A percentile compares a stretch with the other conserved stretches of the same genome.
phyloP scores from a whole-genome alignment of 2,888 invertebrate species.

The Dryomyza anilis region DNA sequence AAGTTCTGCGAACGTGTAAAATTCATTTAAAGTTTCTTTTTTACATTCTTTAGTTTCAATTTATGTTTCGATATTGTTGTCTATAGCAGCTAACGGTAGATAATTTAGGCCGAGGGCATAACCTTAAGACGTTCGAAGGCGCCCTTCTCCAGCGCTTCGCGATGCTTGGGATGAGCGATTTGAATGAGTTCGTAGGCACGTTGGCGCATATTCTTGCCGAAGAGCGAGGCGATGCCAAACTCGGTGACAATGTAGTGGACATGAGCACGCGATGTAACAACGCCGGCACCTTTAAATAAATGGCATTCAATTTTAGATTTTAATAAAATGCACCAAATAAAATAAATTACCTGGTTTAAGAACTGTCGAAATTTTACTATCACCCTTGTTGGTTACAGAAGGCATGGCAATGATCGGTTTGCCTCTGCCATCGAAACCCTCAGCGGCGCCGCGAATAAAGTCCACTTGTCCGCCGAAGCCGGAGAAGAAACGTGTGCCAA shows the following conservation, averaged over 20 bases:
- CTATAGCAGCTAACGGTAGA: background rate
- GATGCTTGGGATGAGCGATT: slow-evolving; percentile 88
- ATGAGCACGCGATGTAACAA: slow-evolving; percentile 89
- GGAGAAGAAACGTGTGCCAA: slow-evolving; percentile 72
- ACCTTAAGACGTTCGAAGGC: slow-evolving; percentile 83
- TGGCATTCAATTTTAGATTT: background rate
- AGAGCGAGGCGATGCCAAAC: slow-evolving; percentile 85
- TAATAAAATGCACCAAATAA: background rate
- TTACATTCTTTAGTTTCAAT: background rate
- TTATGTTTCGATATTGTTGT: background rate
- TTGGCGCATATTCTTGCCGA: slow-evolving; percentile 88
- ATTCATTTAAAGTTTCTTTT: background rate
- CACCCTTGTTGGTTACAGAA: slow-evolving; percentile 77
- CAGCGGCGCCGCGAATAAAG: slow-evolving; percentile 89
- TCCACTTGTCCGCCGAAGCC: slow-evolving; percentile 95
- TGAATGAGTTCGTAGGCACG: slow-evolving; percentile 87
- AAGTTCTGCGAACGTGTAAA: no score
- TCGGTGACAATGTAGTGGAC: slow-evolving; percentile 94
- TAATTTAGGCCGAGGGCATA: slow-evolving; percentile 67
- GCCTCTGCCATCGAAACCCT: slow-evolving; percentile 81
- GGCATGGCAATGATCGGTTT: slow-evolving; percentile 92
- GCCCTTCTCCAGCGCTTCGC: slow-evolving; percentile 81
- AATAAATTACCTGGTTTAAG: slow-evolving; percentile 74
- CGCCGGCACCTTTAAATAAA: slow-evolving; percentile 84
- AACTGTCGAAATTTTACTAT: slow-evolving; percentile 82